Evolutionary conservation across 2,797 vertebrate species (phyloP).

Genomic region (Lates japonicus): DNA sequence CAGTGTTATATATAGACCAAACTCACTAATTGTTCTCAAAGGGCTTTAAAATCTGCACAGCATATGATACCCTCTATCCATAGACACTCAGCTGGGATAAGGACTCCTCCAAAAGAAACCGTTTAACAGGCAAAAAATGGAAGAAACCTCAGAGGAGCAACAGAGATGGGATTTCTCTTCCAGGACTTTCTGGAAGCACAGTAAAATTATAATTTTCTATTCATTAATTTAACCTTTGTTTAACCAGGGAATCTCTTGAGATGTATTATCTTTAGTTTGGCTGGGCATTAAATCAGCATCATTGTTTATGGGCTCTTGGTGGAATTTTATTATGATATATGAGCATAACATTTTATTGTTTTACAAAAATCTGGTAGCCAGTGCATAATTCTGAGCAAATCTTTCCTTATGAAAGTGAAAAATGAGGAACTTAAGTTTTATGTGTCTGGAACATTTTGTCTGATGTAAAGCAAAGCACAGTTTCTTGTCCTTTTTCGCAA

Average conservation of each 20-base stretch:
- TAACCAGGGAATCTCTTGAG: not conserved
- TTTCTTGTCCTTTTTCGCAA: not conserved
- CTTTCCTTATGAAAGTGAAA: not conserved
- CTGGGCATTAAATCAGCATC: constrained; percentile 22
- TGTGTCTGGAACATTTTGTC: not conserved
- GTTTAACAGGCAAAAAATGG: not conserved
- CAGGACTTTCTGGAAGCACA: not conserved
- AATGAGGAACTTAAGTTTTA: not conserved
- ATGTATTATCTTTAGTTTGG: not conserved
- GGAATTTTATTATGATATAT: constrained; percentile 16
- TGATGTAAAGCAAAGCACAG: not conserved
- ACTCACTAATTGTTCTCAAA: not conserved
- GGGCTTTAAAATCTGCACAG: not conserved
- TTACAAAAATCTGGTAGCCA: not conserved
- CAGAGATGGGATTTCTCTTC: not conserved
- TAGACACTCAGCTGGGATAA: not conserved
- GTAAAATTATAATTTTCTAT: constrained; percentile 1
- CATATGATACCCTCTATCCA: not conserved
- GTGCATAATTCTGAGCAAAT: constrained; percentile 2
- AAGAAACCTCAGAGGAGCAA: not conserved
- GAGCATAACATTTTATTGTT: not conserved
- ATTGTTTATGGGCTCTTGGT: not conserved
- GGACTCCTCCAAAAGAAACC: not conserved
- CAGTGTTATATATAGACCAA: not conserved
- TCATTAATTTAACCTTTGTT: constrained; percentile 24